These are phyloP conservation scores for Myripristis jacobus DNA, from an alignment of 2,797 vertebrate genomes.

Conservation along the genomic window DNA sequence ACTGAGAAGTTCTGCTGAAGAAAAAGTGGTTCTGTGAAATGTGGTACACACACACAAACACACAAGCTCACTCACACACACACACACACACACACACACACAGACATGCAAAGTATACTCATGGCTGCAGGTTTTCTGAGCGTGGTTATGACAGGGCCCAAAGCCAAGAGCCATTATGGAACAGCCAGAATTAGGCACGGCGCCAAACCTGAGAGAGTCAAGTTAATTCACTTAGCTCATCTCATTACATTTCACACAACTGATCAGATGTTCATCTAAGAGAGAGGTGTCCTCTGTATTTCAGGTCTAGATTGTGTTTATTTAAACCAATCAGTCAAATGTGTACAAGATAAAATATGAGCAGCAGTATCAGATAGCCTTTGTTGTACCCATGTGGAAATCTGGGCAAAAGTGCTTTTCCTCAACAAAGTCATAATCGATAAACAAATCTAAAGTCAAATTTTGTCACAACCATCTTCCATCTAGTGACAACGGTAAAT, in stretches of 20 bases:
- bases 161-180: neutral
- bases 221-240: neutral
- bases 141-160: neutral
- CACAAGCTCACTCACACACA: conserved; percentile 2
- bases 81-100: neutral
- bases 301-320: neutral
- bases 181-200: neutral
- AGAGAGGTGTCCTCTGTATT: neutral
- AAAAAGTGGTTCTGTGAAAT: neutral
- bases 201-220: neutral
- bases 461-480: too few relatives aligned
- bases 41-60: neutral
- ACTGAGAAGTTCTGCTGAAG: neutral
- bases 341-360: neutral
- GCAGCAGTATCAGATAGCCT: too few relatives aligned
- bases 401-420: too few relatives aligned
- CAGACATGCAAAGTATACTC: conserved; percentile 3
- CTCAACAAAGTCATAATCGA: too few relatives aligned
- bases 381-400: too few relatives aligned
- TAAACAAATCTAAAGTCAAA: too few relatives aligned
- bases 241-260: neutral
- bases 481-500: too few relatives aligned
- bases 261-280: neutral
- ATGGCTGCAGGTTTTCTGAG: neutral
- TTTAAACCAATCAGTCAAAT: too few relatives aligned